phyloP scores from a whole-genome alignment of 2,113 vertebrate species.

The Ursus arctos region DNA sequence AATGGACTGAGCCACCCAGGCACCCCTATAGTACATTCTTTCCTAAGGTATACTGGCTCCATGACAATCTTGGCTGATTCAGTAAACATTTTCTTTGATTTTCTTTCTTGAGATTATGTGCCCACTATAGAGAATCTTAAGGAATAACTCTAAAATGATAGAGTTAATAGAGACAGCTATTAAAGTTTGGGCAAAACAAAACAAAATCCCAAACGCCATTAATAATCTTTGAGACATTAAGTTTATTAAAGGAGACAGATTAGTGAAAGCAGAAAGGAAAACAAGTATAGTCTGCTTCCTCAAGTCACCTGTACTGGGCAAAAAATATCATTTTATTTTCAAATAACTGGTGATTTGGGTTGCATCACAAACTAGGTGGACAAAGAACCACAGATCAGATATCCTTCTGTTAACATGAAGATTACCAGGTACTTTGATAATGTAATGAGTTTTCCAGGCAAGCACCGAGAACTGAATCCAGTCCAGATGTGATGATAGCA shows the following conservation, averaged over 20 bases:
- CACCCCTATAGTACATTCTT: not conserved
- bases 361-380: not conserved
- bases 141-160: not conserved
- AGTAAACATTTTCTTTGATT: not conserved
- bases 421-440: not conserved
- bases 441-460: slow-evolving; percentile 28
- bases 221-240: not conserved
- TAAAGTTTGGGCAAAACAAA: not conserved
- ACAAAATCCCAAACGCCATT: not conserved
- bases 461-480: not conserved
- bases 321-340: not conserved
- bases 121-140: not conserved
- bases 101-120: not conserved
- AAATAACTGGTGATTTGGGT: not conserved
- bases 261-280: slow-evolving; percentile 40
- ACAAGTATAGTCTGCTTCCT: not conserved
- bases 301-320: not conserved
- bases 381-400: not conserved
- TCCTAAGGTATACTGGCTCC: not conserved
- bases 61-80: not conserved
- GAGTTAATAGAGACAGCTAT: not conserved
- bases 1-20: not conserved
- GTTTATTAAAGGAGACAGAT: slow-evolving; percentile 27
- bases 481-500: not conserved
- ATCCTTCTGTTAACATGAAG: not conserved